Evolutionary conservation across 1,140 invertebrate species (phyloP).

Genomic region (Hyles euphorbiae): DNA sequence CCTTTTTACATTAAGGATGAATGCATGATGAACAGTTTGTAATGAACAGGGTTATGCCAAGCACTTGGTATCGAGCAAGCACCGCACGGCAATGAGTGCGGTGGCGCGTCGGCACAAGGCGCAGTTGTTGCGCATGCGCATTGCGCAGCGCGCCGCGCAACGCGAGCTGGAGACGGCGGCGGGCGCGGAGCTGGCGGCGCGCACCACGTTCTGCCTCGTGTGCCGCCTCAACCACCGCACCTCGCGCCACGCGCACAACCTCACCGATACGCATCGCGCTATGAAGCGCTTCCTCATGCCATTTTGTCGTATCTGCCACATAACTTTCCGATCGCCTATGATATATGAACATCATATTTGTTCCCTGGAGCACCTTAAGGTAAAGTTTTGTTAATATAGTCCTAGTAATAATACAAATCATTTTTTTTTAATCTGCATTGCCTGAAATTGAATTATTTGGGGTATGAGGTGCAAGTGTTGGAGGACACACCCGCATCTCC

Average conservation of each 20-base stretch:
- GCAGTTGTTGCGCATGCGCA: constrained; percentile 83
- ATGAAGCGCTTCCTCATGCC: constrained; percentile 90
- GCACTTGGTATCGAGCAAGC: constrained; percentile 82
- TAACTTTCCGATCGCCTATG: constrained; percentile 87
- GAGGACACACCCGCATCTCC: too few relatives aligned
- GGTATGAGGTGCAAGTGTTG: too few relatives aligned
- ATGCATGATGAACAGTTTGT: too few relatives aligned
- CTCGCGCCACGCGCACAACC: constrained; percentile 83
- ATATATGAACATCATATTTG: constrained; percentile 88
- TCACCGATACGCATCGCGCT: constrained; percentile 84
- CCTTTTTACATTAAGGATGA: too few relatives aligned
- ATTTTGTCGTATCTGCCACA: constrained; percentile 82
- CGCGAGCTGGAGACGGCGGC: constrained; percentile 82
- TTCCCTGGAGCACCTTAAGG: constrained; percentile 86
- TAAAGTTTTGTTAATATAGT: constrained; percentile 38
- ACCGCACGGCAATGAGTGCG: constrained; percentile 82
- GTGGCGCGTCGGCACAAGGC: constrained; percentile 83
- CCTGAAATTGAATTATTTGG: too few relatives aligned
- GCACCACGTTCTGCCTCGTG: constrained; percentile 83
- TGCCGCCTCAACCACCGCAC: constrained; percentile 89
- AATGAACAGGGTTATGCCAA: constrained; percentile 78
- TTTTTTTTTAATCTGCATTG: too few relatives aligned
- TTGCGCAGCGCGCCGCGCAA: constrained; percentile 83
- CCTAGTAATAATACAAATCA: too few relatives aligned
- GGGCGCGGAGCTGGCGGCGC: constrained; percentile 78